phyloP scores from a whole-genome alignment of 1,140 invertebrate species.

The Drosophila nigrodunni region DNA sequence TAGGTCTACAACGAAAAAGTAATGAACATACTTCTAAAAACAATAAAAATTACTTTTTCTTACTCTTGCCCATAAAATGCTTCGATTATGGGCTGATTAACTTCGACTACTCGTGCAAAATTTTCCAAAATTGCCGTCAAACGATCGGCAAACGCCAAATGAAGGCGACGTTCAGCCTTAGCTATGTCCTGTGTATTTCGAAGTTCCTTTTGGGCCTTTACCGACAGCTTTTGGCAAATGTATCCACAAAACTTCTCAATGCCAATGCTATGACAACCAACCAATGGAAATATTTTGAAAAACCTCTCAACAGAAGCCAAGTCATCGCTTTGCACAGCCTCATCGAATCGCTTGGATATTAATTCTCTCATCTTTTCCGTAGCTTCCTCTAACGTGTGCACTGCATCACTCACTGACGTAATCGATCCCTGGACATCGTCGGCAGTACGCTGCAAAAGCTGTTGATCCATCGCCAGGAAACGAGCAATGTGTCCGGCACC shows the following conservation, averaged over 20 bases:
- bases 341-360: slow-evolving; percentile 94
- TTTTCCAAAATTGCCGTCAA: slow-evolving; percentile 94
- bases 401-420: slow-evolving; percentile 85
- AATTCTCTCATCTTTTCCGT: slow-evolving; percentile 88
- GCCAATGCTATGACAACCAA: slow-evolving; percentile 96
- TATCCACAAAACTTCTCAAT: slow-evolving; percentile 96
- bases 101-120: slow-evolving; percentile 94
- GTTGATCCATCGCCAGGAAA: slow-evolving; percentile 97
- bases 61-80: slow-evolving; percentile 92
- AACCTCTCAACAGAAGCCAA: slow-evolving; percentile 97
- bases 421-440: slow-evolving; percentile 88
- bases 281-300: slow-evolving; percentile 98
- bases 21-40: no score
- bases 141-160: slow-evolving; percentile 93
- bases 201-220: slow-evolving; percentile 91
- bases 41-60: not conserved
- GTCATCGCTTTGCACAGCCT: slow-evolving; percentile 95
- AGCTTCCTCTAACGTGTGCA: slow-evolving; percentile 94
- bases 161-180: slow-evolving; percentile 89
- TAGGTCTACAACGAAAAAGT: slow-evolving; percentile 85
- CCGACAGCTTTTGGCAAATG: slow-evolving; percentile 92
- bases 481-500: slow-evolving; percentile 97
- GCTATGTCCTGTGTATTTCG: slow-evolving; percentile 87
- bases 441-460: slow-evolving; percentile 91
- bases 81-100: slow-evolving; percentile 96